Evolutionary conservation across 2,113 vertebrate species (phyloP).

Genomic region (Cinclus cinclus): DNA sequence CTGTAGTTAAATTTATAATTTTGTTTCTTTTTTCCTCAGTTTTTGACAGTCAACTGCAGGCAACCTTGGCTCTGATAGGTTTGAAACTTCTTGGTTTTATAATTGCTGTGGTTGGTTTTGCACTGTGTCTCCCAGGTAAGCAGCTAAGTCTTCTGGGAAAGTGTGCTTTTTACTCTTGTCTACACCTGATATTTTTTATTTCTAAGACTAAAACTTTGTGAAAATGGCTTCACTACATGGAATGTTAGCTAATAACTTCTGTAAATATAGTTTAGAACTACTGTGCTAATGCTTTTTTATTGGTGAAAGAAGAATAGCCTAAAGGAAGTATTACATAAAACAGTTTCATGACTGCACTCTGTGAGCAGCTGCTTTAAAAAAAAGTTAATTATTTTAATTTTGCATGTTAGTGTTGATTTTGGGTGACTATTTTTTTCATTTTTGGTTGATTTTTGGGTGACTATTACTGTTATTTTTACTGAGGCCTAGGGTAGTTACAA

Average conservation of each 20-base stretch:
- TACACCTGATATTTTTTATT: background rate
- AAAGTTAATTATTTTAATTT: background rate
- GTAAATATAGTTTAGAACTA: background rate
- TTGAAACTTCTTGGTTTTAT: conserved; percentile 70
- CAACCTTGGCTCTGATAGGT: conserved; percentile 52
- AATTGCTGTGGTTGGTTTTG: conserved; percentile 71
- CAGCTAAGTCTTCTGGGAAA: background rate
- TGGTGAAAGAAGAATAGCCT: background rate
- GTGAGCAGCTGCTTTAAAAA: background rate
- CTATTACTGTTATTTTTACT: background rate
- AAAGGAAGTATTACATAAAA: background rate
- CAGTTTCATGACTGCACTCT: background rate
- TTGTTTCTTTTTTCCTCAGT: conserved; percentile 40
- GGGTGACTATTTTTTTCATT: background rate
- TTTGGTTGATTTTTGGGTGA: background rate
- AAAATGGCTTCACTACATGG: background rate
- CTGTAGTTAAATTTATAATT: background rate
- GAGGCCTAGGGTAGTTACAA: background rate
- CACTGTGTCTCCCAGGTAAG: conserved; percentile 72
- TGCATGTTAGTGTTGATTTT: background rate
- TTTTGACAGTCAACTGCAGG: conserved; percentile 27
- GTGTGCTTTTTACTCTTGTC: background rate
- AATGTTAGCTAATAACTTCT: background rate
- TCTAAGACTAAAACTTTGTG: background rate
- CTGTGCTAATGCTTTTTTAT: background rate